phyloP scores from a whole-genome alignment of 2,888 invertebrate genomes.

The Gasteruption jaculator region DNA sequence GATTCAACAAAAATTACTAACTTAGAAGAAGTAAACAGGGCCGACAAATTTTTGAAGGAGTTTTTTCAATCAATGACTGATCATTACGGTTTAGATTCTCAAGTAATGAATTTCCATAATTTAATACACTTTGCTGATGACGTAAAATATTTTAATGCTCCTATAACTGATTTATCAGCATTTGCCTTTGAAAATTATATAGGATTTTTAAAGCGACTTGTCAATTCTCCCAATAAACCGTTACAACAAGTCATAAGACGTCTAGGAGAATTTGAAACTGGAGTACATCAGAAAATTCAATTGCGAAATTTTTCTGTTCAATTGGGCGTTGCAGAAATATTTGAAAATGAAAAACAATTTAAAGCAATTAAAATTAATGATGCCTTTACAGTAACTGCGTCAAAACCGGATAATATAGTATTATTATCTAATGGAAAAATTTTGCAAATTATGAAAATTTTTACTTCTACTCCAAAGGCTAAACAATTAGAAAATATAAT shows the following conservation, averaged over 20 bases:
- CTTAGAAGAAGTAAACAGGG: background rate
- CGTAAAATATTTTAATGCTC: background rate
- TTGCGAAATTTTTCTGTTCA: background rate
- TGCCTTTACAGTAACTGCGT: background rate
- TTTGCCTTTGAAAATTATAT: constrained; percentile 4
- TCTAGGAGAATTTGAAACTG: background rate
- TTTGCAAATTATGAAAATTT: background rate
- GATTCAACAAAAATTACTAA: background rate
- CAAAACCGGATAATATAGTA: constrained; percentile 3
- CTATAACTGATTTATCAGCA: background rate
- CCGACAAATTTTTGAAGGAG: background rate
- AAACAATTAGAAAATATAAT: no score
- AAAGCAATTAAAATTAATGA: no score
- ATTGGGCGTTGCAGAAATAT: no score
- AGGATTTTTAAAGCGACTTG: constrained; percentile 1
- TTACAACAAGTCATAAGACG: constrained; percentile 1
- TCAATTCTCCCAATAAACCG: background rate
- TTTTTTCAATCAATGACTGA: constrained; percentile 2
- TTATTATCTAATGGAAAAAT: background rate
- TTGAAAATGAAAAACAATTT: no score
- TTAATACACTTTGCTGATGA: background rate
- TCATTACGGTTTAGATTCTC: background rate
- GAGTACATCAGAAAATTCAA: background rate
- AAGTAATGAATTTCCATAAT: background rate
- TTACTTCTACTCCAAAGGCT: no score